Base-by-base conservation (phyloP, 2,888 invertebrate species). In the Dione juno region DNA sequence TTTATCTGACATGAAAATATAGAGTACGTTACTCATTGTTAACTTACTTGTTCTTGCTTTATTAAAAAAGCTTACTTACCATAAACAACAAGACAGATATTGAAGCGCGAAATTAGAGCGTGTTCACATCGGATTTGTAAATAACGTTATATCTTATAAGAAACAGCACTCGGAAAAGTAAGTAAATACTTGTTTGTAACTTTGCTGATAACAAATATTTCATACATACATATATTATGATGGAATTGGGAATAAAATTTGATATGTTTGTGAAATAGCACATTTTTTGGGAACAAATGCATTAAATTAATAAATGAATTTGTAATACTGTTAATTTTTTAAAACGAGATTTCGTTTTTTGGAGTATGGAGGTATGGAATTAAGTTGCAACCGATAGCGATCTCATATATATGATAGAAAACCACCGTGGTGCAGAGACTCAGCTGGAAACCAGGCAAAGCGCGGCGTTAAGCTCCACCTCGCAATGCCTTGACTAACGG, bases 101-200 rank as follows among this genome's bases (percentile, higher is more conserved):
- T 48, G 70, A 52, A 70, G 48, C 64, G 35, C 19, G 53, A 70
- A 72, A 70, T 70, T 59, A 69, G 58, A 58, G 45, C 21, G 28
- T 67, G 72, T 67, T 65, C 53, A 69, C 52, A 69, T 69, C 58
- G 40, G 64, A 67, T 59, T 48, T 59, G 59, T 48, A 64, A 67
- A 72, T 67, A 70, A 70, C 67, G 70, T 72, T 65, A 70, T 53
- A n/a, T n/a, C n/a, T n/a, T n/a, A n/a, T n/a, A 37, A 21, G 40
- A 59, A 67, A 64, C 57, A 50, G 64, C 45, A 41, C 35, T 43
- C 45, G 50, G 41, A 52, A 19, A 67, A 59, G 21, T 50, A 67
- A 64, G 43, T 48, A 69, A 72, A 70, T 61, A 64, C 28, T 59
- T 37, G 28, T 45, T 48, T 11, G 52, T 63, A 64, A 70, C 64